These are phyloP conservation scores for Muscina levida DNA, from an alignment of 2,888 invertebrate genomes.

Conservation along the genomic window DNA sequence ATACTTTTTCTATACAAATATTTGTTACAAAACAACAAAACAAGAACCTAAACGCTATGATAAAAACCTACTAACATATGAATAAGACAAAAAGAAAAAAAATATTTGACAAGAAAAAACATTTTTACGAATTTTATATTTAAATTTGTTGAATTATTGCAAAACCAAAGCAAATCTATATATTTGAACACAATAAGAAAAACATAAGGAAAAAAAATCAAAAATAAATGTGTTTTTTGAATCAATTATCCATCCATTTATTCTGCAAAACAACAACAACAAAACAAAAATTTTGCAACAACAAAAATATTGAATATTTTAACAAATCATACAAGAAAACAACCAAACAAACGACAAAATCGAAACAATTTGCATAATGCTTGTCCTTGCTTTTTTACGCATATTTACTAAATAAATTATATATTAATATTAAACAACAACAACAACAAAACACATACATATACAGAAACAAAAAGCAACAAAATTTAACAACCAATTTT, in stretches of 20 bases:
- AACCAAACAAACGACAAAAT: conserved; percentile 47
- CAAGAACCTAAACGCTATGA: background rate
- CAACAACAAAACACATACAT: too few species aligned
- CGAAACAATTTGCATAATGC: conserved; percentile 58
- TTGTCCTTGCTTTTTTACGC: conserved; percentile 67
- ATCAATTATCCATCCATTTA: conserved; percentile 71
- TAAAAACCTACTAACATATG: conserved; percentile 11
- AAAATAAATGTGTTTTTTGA: conserved; percentile 62
- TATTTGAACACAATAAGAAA: conserved; percentile 35
- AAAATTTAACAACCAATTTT: conserved; percentile 24
- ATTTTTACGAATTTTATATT: conserved; percentile 59
- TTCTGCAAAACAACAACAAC: conserved; percentile 65
- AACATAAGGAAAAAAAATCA: conserved; percentile 31
- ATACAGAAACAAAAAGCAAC: conserved; percentile 33
- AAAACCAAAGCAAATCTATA: conserved; percentile 38
- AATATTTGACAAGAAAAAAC: conserved; percentile 13
- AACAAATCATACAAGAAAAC: conserved; percentile 44
- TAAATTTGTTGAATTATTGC: conserved; percentile 40
- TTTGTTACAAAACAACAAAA: background rate
- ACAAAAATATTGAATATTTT: conserved; percentile 47
- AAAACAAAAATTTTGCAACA: conserved; percentile 54
- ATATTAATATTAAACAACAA: conserved; percentile 36
- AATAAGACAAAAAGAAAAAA: conserved; percentile 15
- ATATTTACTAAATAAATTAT: conserved; percentile 63
- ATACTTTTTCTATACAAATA: background rate